Evolutionary conservation across 2,888 invertebrate genomes (phyloP).

Genomic region (Mayetiola destructor): DNA sequence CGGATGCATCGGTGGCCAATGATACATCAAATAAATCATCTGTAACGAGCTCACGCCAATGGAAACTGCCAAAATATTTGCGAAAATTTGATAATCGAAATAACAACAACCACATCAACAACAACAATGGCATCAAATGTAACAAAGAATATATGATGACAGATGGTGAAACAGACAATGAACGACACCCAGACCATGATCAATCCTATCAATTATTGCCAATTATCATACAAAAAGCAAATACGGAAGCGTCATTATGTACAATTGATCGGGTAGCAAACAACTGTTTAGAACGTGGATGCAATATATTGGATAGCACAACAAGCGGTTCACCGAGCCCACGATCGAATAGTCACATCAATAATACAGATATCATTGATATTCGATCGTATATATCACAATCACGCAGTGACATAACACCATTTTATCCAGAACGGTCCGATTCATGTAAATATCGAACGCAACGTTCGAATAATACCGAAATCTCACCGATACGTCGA

Average conservation of each 20-base stretch:
- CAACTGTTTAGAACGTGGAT: slow-evolving; percentile 17
- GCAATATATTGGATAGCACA: slow-evolving; percentile 32
- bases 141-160: slow-evolving; percentile 11
- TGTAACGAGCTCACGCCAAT: slow-evolving; percentile 41
- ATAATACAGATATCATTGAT: slow-evolving; percentile 44
- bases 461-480: slow-evolving; percentile 42
- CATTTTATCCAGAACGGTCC: slow-evolving; percentile 40
- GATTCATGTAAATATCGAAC: slow-evolving; percentile 55
- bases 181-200: slow-evolving; percentile 25
- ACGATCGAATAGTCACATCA: slow-evolving; percentile 39
- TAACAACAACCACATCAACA: neutral
- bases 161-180: slow-evolving; percentile 28
- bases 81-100: slow-evolving; percentile 40
- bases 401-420: slow-evolving; percentile 55
- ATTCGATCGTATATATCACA: slow-evolving; percentile 59
- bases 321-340: slow-evolving; percentile 37
- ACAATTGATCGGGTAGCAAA: slow-evolving; percentile 23
- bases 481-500: slow-evolving; percentile 29
- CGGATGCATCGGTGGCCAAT: slow-evolving; percentile 36
- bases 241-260: neutral
- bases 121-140: slow-evolving; percentile 5
- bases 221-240: neutral
- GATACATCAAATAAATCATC: neutral
- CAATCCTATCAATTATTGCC: neutral
- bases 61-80: slow-evolving; percentile 55